A percentile compares a stretch with the other conserved stretches of the same genome.
Evolutionary conservation across 1,140 invertebrate species (phyloP).

Genomic region (Leguminivora glycinivorella): DNA sequence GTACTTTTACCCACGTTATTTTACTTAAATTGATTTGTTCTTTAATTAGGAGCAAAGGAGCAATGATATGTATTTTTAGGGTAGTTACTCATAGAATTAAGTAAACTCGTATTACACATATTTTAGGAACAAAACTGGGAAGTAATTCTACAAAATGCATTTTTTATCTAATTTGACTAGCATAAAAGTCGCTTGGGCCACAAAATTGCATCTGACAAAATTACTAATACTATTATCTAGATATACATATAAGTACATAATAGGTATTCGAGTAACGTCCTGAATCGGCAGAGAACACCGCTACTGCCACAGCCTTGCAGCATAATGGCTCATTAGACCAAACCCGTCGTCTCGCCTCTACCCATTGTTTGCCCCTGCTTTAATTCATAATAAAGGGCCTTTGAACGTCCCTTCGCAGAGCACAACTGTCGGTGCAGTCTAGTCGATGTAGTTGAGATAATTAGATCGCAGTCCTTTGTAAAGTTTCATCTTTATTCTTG

Average conservation of each 20-base stretch:
- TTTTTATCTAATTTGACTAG: too few relatives aligned
- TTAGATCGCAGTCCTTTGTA: slow-evolving; percentile 7
- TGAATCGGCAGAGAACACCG: slow-evolving; percentile 35
- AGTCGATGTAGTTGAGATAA: neutral
- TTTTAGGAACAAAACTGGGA: too few relatives aligned
- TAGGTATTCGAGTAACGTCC: neutral
- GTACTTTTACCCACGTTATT: too few relatives aligned
- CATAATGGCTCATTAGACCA: slow-evolving; percentile 66
- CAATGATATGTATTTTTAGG: too few relatives aligned
- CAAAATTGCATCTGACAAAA: too few relatives aligned
- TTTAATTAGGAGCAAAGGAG: too few relatives aligned
- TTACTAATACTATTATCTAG: too few relatives aligned
- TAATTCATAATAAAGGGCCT: slow-evolving; percentile 54
- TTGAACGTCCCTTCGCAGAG: slow-evolving; percentile 39
- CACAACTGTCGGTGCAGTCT: slow-evolving; percentile 20
- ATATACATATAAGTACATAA: neutral
- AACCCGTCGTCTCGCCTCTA: slow-evolving; percentile 46
- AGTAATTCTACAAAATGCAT: too few relatives aligned
- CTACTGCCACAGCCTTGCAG: slow-evolving; percentile 42
- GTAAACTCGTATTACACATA: too few relatives aligned
- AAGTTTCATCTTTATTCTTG: neutral
- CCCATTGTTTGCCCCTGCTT: slow-evolving; percentile 56
- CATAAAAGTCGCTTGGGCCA: too few relatives aligned
- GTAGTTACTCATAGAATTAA: too few relatives aligned
- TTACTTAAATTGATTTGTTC: too few relatives aligned